Evolutionary conservation across 2,888 invertebrate genomes (phyloP).

Genomic region (Salticus scenicus): DNA sequence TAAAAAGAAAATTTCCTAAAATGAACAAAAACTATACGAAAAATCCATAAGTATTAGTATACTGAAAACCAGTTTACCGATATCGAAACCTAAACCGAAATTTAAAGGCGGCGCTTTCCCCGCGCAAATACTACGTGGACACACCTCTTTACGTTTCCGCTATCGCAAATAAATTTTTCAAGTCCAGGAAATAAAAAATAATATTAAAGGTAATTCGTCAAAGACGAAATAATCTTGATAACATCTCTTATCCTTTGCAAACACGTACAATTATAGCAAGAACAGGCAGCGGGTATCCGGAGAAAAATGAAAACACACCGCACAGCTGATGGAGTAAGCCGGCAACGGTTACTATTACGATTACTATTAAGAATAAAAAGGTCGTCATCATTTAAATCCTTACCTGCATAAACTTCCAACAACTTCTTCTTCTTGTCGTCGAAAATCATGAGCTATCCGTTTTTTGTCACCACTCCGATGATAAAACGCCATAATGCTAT

Average conservation of each 20-base stretch:
- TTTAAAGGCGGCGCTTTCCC: neutral
- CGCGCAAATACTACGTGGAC: constrained; percentile 2
- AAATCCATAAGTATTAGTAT: too few species aligned
- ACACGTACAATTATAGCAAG: neutral
- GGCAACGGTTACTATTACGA: constrained; percentile 43
- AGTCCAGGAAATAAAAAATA: too few species aligned
- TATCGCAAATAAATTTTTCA: too few species aligned
- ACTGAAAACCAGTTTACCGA: too few species aligned
- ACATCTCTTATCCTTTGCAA: neutral
- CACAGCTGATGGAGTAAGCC: constrained; percentile 56
- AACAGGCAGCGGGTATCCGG: neutral
- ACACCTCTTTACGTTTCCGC: constrained; percentile 15
- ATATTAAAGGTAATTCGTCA: neutral
- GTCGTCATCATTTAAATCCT: constrained; percentile 72
- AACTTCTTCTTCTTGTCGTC: constrained; percentile 76
- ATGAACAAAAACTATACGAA: too few species aligned
- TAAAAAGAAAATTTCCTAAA: too few species aligned
- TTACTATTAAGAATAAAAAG: constrained; percentile 53
- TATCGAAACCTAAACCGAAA: neutral
- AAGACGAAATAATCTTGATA: neutral
- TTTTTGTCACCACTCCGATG: constrained; percentile 67
- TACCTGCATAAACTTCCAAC: constrained; percentile 78
- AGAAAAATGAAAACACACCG: constrained; percentile 23
- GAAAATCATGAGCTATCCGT: constrained; percentile 68
- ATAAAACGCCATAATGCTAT: constrained; percentile 59